Conservation (phyloP, 1,140 invertebrate species). For the Colletes latitarsis region DNA sequence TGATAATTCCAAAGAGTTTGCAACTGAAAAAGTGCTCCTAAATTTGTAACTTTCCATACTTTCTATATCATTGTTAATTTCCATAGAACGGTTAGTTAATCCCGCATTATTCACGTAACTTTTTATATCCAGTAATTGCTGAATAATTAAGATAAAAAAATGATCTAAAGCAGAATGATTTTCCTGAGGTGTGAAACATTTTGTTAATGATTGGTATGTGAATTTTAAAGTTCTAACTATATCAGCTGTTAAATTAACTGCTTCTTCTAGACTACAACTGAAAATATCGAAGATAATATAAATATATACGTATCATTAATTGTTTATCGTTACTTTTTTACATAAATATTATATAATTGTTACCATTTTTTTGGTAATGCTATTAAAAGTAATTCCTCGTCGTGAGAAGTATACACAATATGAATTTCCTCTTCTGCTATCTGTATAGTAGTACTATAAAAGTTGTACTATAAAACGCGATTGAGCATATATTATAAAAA, state of each 20-base stretch:
- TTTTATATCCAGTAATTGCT: slow-evolving; percentile 74
- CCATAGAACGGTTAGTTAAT: neutral
- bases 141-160: slow-evolving; percentile 82
- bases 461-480: slow-evolving; percentile 39
- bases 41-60: slow-evolving; percentile 68
- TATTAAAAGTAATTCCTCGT: slow-evolving; percentile 82
- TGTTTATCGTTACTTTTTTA: too few species aligned
- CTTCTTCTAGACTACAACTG: slow-evolving; percentile 80
- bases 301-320: too few species aligned
- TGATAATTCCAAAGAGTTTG: slow-evolving; percentile 85
- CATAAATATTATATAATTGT: slow-evolving; percentile 59
- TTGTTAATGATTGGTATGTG: slow-evolving; percentile 79
- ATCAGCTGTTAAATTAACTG: slow-evolving; percentile 78
- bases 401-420: slow-evolving; percentile 82
- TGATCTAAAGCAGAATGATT: slow-evolving; percentile 80
- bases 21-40: slow-evolving; percentile 76
- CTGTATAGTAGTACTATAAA: slow-evolving; percentile 81
- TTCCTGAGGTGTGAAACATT: slow-evolving; percentile 78
- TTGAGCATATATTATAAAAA: slow-evolving; percentile 47
- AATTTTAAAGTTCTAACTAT: slow-evolving; percentile 81
- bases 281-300: slow-evolving; percentile 78
- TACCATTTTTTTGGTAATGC: slow-evolving; percentile 78
- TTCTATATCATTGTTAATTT: slow-evolving; percentile 42
- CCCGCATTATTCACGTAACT: slow-evolving; percentile 45
- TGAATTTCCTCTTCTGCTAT: slow-evolving; percentile 82